Evolutionary conservation across 1,140 invertebrate species (phyloP).

Genomic region (Leptinotarsa undecemlineata): DNA sequence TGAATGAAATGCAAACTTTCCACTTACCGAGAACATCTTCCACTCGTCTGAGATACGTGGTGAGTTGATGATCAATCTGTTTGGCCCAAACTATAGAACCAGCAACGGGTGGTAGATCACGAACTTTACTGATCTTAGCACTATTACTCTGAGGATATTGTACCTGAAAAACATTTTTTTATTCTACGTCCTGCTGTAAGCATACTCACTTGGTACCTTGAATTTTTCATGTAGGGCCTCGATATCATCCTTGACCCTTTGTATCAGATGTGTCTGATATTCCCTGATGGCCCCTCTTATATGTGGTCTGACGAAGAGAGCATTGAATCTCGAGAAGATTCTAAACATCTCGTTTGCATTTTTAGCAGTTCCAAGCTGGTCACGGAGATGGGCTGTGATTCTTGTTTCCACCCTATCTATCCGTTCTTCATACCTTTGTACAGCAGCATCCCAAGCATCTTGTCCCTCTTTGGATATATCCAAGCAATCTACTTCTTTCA

Average conservation of each 20-base stretch:
- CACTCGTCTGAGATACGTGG: constrained; percentile 92
- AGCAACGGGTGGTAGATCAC: constrained; percentile 94
- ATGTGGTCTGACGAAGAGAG: constrained; percentile 96
- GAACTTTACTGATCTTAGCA: constrained; percentile 84
- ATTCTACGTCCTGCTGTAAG: not conserved
- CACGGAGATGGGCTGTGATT: constrained; percentile 93
- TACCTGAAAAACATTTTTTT: constrained; percentile 60
- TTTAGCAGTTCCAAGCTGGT: constrained; percentile 96
- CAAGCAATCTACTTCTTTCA: constrained; percentile 97
- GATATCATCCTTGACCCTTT: constrained; percentile 98
- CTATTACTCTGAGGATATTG: constrained; percentile 93
- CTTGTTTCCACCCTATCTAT: constrained; percentile 97
- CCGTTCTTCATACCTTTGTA: constrained; percentile 93
- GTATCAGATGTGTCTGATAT: constrained; percentile 98
- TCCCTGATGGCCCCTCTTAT: constrained; percentile 98
- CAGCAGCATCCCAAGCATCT: constrained; percentile 96
- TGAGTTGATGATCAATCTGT: constrained; percentile 98
- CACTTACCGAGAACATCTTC: constrained; percentile 90
- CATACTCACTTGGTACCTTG: constrained; percentile 67
- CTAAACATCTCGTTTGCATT: constrained; percentile 99
- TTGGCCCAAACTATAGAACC: constrained; percentile 99
- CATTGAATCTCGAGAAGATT: constrained; percentile 98
- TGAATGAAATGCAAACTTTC: too few relatives aligned
- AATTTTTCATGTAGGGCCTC: constrained; percentile 97
- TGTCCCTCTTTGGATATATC: constrained; percentile 96